Base-by-base conservation (phyloP, 2,888 invertebrate species). In the Hypolimnas misippus region DNA sequence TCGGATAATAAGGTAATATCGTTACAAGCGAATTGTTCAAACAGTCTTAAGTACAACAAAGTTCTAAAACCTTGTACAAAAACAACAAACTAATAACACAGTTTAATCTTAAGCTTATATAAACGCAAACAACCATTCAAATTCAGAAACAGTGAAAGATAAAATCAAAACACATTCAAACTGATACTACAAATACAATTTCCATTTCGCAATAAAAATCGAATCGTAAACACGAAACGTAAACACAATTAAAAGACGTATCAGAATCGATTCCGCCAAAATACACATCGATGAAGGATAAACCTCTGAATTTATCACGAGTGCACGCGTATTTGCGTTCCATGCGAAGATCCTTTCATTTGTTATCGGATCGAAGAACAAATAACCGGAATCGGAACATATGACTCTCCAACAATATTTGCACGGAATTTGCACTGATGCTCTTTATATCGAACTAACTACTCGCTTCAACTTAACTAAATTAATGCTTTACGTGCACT, bases 351-450 rank as follows among this genome's bases (percentile, higher is more conserved):
- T 64, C 59, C 66, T 68, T 68, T 65, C 65, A 67, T 70, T 42
- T 61, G 66, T 68, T 66, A 70, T 70, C 68, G 62, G 65, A 68
- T 69, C 57, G 63, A 65, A 64, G 66, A 63, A 62, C 63, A 65
- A 64, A 68, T 54, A 69, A n/a, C 42, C 51, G 42, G 66, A 65
- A 65, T 58, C 53, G 61, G 57, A 58, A 69, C 66, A 70, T 71
- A 71, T 71, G 66, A 65, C 66, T 66, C 55, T 46, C 49, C 51
- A 38, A 38, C 31, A 12, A 19, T 35, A 49, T 49, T 49, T 49
- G 14, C 16, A 14, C n/a, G 5, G 19, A 44, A 19, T 49, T 16
- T 8, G 49, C 7, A 7, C 35, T n/a, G 25, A 29, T 14, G 12
- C n/a, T 5, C 10, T 1, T 25, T 3, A n/a, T n/a, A 14, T 29